Conservation (phyloP, 2,113 vertebrate genomes). For the Herpailurus yagouaroundi region DNA sequence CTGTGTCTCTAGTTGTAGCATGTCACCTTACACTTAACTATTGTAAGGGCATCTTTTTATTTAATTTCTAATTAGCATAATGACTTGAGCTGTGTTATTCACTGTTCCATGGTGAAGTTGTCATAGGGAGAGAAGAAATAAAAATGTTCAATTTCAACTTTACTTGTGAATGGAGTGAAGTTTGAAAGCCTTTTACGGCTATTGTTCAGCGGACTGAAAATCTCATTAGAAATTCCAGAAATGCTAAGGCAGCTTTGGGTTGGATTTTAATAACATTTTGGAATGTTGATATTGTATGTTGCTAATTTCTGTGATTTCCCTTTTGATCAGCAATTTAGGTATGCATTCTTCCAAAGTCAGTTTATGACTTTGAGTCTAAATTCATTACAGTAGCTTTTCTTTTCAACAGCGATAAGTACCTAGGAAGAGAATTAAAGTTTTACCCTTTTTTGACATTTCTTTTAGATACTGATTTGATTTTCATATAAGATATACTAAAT, state of each 20-base stretch:
- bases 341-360: conserved; percentile 21
- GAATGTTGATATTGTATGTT: not conserved
- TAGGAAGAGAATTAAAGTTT: conserved; percentile 21
- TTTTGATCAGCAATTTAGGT: conserved; percentile 32
- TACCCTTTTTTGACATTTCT: conserved; percentile 1
- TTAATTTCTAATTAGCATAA: conserved; percentile 71
- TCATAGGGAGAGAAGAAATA: conserved; percentile 76
- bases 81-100: conserved; percentile 63
- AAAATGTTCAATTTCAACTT: conserved; percentile 40
- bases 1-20: conserved; percentile 21
- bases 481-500: conserved; percentile 26
- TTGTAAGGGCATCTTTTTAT: conserved; percentile 60
- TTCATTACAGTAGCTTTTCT: not conserved
- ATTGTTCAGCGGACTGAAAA: conserved; percentile 67
- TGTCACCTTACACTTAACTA: conserved; percentile 30
- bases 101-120: conserved; percentile 74
- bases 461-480: conserved; percentile 43
- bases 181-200: conserved; percentile 53
- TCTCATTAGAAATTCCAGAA: conserved; percentile 57
- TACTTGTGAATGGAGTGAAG: conserved; percentile 32
- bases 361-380: conserved; percentile 36
- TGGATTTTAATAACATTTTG: conserved; percentile 61
- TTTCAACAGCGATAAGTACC: not conserved
- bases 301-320: conserved; percentile 36
- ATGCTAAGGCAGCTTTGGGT: conserved; percentile 40